Evolutionary conservation across 2,113 vertebrate genomes (phyloP).

Genomic region (Cheilinus undulatus): DNA sequence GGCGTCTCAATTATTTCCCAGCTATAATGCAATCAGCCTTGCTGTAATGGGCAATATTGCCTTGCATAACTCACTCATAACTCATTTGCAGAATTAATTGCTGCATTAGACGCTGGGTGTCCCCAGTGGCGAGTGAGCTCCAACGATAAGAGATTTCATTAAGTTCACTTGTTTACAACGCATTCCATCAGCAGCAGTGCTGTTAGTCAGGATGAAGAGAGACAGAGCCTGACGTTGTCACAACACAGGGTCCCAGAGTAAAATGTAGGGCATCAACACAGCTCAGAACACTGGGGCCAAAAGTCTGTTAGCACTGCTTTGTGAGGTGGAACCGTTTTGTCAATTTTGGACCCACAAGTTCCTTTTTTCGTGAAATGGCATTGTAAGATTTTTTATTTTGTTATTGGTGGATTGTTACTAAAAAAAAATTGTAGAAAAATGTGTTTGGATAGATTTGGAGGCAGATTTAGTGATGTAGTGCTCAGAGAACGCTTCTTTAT

Average conservation of each 20-base stretch:
- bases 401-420: too few relatives aligned
- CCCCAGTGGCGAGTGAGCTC: slow-evolving; percentile 61
- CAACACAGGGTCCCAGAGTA: not conserved
- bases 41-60: slow-evolving; percentile 58
- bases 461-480: too few relatives aligned
- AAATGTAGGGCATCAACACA: not conserved
- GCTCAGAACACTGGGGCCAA: too few relatives aligned
- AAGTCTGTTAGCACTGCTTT: too few relatives aligned
- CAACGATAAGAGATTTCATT: slow-evolving; percentile 67
- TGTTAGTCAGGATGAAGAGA: slow-evolving; percentile 40
- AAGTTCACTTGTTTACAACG: slow-evolving; percentile 69
- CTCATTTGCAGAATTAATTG: slow-evolving; percentile 76
- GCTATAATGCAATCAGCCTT: slow-evolving; percentile 67
- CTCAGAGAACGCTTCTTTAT: too few relatives aligned
- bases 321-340: too few relatives aligned
- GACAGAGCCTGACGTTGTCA: slow-evolving; percentile 18
- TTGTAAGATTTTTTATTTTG: too few relatives aligned
- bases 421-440: too few relatives aligned
- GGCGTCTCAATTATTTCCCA: slow-evolving; percentile 61
- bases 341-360: too few relatives aligned
- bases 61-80: slow-evolving; percentile 66
- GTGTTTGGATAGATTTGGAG: too few relatives aligned
- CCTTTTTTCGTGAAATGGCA: too few relatives aligned
- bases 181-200: slow-evolving; percentile 41
- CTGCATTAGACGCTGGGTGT: slow-evolving; percentile 55